Evolutionary conservation across 2,797 vertebrate genomes (phyloP).

Genomic region (Periophthalmus magnuspinnatus): DNA sequence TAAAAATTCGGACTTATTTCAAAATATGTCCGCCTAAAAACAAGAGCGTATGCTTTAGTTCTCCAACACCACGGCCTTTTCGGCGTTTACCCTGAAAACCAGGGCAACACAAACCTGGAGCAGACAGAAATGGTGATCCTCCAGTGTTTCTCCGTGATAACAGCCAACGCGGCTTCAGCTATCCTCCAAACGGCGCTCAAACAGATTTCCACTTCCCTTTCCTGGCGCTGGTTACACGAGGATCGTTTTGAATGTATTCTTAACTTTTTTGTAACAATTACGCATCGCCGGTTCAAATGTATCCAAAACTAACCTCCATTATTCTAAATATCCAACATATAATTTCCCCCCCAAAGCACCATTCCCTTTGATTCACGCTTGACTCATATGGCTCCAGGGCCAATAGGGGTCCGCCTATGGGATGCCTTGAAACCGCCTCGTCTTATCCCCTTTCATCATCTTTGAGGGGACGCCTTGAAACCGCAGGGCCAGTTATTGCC

Average conservation of each 20-base stretch:
- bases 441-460: conserved; percentile 94
- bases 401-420: conserved; percentile 84
- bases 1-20: neutral
- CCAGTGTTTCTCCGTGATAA: conserved; percentile 53
- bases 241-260: conserved; percentile 50
- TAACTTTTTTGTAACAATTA: conserved; percentile 46
- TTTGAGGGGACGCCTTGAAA: conserved; percentile 90
- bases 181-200: conserved; percentile 41
- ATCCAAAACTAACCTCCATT: conserved; percentile 74
- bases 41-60: neutral
- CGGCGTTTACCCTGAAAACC: conserved; percentile 18
- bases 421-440: conserved; percentile 88
- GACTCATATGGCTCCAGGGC: conserved; percentile 86
- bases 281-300: conserved; percentile 53
- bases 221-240: conserved; percentile 30
- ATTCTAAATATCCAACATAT: conserved; percentile 76
- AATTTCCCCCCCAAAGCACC: conserved; percentile 75
- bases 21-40: neutral
- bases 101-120: conserved; percentile 60
- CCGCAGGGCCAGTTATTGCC: conserved; percentile 91
- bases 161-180: conserved; percentile 41
- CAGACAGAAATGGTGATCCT: conserved; percentile 61
- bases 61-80: conserved; percentile 23
- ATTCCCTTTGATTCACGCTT: conserved; percentile 89
- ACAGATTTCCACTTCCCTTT: conserved; percentile 26